These are phyloP conservation scores for Hololepta plana DNA, from an alignment of 2,888 invertebrate genomes.

Conservation along the genomic window DNA sequence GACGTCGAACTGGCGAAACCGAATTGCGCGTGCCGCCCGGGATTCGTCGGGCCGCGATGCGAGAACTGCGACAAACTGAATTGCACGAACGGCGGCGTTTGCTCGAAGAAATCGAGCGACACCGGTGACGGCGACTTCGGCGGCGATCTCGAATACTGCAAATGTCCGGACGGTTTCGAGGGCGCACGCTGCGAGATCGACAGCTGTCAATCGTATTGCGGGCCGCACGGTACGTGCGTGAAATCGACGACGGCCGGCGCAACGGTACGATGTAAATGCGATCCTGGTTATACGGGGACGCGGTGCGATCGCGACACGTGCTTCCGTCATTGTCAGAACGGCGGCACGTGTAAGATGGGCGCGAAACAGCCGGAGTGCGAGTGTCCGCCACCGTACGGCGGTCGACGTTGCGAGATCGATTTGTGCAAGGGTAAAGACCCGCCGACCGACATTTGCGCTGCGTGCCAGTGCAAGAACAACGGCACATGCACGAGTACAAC, in stretches of 20 bases:
- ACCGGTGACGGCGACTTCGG: constrained; percentile 19
- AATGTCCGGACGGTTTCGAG: constrained; percentile 35
- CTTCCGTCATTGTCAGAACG: constrained; percentile 37
- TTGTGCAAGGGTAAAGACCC: constrained; percentile 29
- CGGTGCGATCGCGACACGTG: constrained; percentile 42
- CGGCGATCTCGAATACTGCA: constrained; percentile 26
- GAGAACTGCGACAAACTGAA: constrained; percentile 35
- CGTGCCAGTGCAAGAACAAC: constrained; percentile 31
- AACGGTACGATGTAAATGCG: not conserved
- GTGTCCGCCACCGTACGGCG: constrained; percentile 28
- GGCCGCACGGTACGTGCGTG: constrained; percentile 17
- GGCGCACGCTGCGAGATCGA: constrained; percentile 29
- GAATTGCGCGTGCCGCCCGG: constrained; percentile 33
- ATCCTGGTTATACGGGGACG: constrained; percentile 31
- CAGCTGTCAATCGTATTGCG: constrained; percentile 16
- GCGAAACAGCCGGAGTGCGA: constrained; percentile 26
- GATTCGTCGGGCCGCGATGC: constrained; percentile 35
- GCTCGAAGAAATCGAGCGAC: no score
- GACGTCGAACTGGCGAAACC: constrained; percentile 15
- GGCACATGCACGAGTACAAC: constrained; percentile 34
- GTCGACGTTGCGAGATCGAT: constrained; percentile 33
- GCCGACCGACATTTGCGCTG: no score
- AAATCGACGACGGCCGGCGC: constrained; percentile 10
- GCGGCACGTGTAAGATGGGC: constrained; percentile 29
- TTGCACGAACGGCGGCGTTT: constrained; percentile 44